phyloP scores from a whole-genome alignment of 2,888 invertebrate genomes.

The Leptopilina myrica region DNA sequence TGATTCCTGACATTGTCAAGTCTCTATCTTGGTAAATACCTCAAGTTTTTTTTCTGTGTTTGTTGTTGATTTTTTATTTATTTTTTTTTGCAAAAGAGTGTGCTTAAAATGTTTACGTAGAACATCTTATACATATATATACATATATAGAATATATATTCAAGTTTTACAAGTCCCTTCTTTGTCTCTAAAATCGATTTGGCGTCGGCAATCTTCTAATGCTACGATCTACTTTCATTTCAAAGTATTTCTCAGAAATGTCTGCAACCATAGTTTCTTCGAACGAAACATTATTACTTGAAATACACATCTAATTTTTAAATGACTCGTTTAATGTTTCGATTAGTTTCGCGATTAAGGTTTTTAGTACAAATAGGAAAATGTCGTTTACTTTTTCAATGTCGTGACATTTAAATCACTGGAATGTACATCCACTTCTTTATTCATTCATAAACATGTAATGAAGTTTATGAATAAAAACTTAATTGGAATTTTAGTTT shows the following conservation, averaged over 20 bases:
- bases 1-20: slow-evolving; percentile 31
- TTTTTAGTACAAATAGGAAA: not conserved
- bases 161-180: not conserved
- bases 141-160: not conserved
- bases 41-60: not conserved
- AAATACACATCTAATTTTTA: not conserved
- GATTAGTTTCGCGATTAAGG: not conserved
- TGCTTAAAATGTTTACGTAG: slow-evolving; percentile 27
- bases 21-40: slow-evolving; percentile 15
- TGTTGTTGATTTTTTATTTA: no score
- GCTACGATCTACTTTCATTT: not conserved
- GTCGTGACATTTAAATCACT: slow-evolving; percentile 23
- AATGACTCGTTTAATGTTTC: not conserved
- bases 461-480: no score
- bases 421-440: slow-evolving; percentile 12
- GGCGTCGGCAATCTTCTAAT: not conserved
- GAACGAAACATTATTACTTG: not conserved
- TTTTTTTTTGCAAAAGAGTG: not conserved
- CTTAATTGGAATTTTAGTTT: no score
- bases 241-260: not conserved
- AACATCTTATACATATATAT: not conserved
- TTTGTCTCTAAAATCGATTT: not conserved
- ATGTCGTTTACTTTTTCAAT: not conserved
- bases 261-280: not conserved
- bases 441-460: no score